phyloP scores from a whole-genome alignment of 2,888 invertebrate species.

The Pteria penguin region DNA sequence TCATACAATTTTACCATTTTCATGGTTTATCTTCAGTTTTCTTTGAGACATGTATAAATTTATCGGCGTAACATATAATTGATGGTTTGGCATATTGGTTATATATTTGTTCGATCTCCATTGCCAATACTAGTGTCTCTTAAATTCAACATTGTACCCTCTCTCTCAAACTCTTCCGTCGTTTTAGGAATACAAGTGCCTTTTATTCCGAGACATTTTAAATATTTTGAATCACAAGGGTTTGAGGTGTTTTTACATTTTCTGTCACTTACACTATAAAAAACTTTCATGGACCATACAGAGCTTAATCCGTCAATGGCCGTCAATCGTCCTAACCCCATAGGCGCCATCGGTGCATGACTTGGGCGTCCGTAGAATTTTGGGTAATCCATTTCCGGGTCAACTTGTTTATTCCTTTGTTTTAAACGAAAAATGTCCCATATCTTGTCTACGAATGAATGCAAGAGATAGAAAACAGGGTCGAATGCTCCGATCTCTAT shows the following conservation, averaged over 20 bases:
- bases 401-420: conserved; percentile 49
- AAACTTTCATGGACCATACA: conserved; percentile 51
- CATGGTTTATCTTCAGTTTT: too few relatives aligned
- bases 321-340: conserved; percentile 64
- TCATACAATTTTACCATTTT: too few relatives aligned
- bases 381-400: conserved; percentile 61
- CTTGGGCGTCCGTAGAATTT: conserved; percentile 46
- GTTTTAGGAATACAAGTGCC: conserved; percentile 58
- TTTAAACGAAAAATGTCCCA: conserved; percentile 63
- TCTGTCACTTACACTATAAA: conserved; percentile 53
- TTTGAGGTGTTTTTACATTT: conserved; percentile 44
- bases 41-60: too few relatives aligned
- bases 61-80: too few relatives aligned
- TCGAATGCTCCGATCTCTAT: conserved; percentile 69
- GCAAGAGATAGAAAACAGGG: conserved; percentile 68
- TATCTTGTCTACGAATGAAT: conserved; percentile 64
- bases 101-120: too few relatives aligned
- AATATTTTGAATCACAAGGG: conserved; percentile 56
- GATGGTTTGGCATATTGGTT: too few relatives aligned
- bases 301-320: conserved; percentile 62
- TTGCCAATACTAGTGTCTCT: not conserved
- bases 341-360: conserved; percentile 59
- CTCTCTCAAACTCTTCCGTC: too few relatives aligned
- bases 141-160: not conserved
- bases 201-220: conserved; percentile 58